These are phyloP conservation scores for Hypanus sabinus DNA, from an alignment of 2,113 vertebrate genomes.

Conservation along the genomic window DNA sequence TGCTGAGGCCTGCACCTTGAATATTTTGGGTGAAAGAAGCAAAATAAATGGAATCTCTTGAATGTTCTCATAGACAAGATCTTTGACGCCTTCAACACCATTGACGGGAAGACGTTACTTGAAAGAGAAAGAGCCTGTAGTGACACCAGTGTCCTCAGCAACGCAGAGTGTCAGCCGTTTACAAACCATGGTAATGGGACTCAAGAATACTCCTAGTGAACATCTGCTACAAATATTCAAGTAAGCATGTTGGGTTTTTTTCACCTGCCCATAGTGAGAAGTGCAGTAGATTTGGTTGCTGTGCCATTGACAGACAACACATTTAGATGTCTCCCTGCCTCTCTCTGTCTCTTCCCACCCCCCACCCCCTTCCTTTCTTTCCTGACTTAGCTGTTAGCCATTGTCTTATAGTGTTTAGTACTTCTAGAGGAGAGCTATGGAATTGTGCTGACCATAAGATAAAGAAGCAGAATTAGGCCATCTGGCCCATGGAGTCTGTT, in stretches of 20 bases:
- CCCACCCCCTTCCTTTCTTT: too few species aligned
- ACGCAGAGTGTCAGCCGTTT: constrained; percentile 87
- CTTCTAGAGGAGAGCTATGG: neutral
- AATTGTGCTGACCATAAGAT: neutral
- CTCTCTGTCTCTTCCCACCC: too few species aligned
- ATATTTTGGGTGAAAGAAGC: neutral
- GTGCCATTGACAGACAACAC: neutral
- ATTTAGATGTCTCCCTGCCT: neutral
- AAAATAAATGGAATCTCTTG: neutral
- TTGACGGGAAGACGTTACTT: constrained; percentile 87
- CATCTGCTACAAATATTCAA: constrained; percentile 70
- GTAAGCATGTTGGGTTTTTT: constrained; percentile 54
- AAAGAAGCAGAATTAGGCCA: too few species aligned
- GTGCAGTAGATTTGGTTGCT: neutral
- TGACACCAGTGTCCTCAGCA: constrained; percentile 86
- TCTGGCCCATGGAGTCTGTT: too few species aligned
- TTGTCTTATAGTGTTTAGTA: neutral
- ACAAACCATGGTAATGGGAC: constrained; percentile 79
- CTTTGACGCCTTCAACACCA: constrained; percentile 86
- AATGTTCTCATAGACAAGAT: constrained; percentile 58
- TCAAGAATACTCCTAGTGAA: constrained; percentile 76
- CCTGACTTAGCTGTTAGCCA: neutral
- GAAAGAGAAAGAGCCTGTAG: constrained; percentile 76
- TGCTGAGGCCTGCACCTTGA: neutral
- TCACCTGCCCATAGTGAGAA: neutral